Evolutionary conservation across 2,113 vertebrate species (phyloP), one percentile per base, ranked within the genome.

Genomic region (Bubo bubo): DNA sequence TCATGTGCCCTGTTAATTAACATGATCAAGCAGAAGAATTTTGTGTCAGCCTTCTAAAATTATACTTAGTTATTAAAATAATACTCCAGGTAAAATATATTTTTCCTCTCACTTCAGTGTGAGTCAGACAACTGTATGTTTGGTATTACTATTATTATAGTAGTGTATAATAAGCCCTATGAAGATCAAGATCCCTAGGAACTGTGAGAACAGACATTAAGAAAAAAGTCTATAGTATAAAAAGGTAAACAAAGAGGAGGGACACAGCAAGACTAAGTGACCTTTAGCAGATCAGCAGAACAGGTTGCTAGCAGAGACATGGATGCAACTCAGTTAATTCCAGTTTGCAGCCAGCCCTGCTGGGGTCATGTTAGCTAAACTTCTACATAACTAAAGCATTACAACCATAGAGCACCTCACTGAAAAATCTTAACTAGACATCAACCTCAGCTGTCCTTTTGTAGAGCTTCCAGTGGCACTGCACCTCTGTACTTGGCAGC

Each of bases 291-390:
- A 52, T 21, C n/a, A 45, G 12, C 20, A 68, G 47, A 73, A 39
- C 7, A 73, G 12, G 2, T 73, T 64, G 34, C 12, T 73, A 34
- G 8, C 22, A 76, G 41, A 75, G 8, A 49, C 0, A 0, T 26
- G 32, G 21, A 21, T 28, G 17, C 19, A 88, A 60, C 10, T 64
- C 50, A 9, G 41, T 11, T 47, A 68, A 64, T 77, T 74, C n/a
- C 60, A 41, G 12, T 55, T n/a, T 30, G 41, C 1, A 1, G 14
- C 4, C 11, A 63, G 35, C 39, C 9, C 7, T 1, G 1, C 12
- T 83, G 17, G 5, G 19, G 9, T 50, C 9, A 15, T 21, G 21
- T 47, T 68, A 19, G 2, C 26, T 60, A 43, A 71, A 76, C 8
- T 47, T 64, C 20, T 41, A 49, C 16, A 21, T 17, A 67, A 27